Evolutionary conservation across 2,888 invertebrate species (phyloP), one percentile per base, ranked within the genome.

Genomic region (Ennomos fuscantarius): DNA sequence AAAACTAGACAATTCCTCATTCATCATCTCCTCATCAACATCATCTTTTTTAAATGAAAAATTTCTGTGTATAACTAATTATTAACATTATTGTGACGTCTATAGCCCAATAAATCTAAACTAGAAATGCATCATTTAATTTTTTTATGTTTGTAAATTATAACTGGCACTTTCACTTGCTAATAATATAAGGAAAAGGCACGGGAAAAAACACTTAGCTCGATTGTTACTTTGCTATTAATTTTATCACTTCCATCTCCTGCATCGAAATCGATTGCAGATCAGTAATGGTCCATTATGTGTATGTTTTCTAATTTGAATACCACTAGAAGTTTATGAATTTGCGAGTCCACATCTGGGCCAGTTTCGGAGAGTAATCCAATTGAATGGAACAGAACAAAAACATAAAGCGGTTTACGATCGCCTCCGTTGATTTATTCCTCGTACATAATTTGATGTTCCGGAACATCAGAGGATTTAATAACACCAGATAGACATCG

Each of bases 391-490:
- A 59, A 81, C 89, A 87, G 86, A 89, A 87, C 86, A 86, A 88
- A 79, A 89, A 87, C 87, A 89, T 91, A 91, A 91, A 91, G 81
- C 81, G 75, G 76, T 92, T 92, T 92, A 91, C 86, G 91, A 89
- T 71, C 85, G 84, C 81, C 82, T 76, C 81, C 77, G 84, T 81
- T 91, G 91, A 92, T 92, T 92, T 91, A 92, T 92, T 85, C 79
- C 86, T 85, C 86, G 86, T 90, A 91, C 87, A 89, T 91, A 92
- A 92, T 90, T 91, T 87, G 87, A 89, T 89, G 88, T 87, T 87
- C 84, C 84, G 81, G 87, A 85, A 90, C 89, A 89, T 89, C 89
- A 84, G 84, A 84, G 78, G 85, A 84, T 89, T 90, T 90, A 89
- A 92, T 91, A 89, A 89, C 88, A 73, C 76, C 80, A 84, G 87